phyloP scores from a whole-genome alignment of 35 echinoderm and acorn worm genomes.

The Ptychodera flava region DNA sequence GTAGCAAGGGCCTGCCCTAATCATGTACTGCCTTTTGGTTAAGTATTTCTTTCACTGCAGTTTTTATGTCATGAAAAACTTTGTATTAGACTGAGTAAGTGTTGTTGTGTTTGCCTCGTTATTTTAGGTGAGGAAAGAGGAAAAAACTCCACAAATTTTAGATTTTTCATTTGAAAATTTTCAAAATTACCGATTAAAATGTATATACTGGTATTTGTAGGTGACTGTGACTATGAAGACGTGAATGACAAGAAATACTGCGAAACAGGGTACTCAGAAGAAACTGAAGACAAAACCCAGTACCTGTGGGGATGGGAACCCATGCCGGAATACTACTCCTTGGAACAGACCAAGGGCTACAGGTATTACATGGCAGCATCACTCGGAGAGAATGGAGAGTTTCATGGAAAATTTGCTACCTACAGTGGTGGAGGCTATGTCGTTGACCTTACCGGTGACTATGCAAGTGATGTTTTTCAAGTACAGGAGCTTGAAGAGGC shows the following conservation, averaged over 20 bases:
- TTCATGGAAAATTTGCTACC: conserved; percentile 1
- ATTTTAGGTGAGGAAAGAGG: no score
- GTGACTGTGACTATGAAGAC: neutral
- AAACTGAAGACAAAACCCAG: neutral
- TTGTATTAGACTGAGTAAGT: no score
- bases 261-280: neutral
- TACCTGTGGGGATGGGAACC: neutral
- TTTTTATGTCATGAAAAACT: no score
- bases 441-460: neutral
- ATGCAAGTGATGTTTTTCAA: neutral
- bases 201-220: no score
- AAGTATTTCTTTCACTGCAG: no score
- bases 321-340: neutral
- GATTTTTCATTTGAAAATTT: no score
- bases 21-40: no score
- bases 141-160: no score
- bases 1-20: no score
- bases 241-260: neutral
- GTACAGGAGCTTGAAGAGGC: neutral
- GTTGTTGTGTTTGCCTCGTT: no score
- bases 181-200: no score
- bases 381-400: neutral
- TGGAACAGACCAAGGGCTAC: neutral
- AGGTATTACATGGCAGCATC: neutral
- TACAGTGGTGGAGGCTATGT: conserved; percentile 11